A percentile compares a stretch with the other conserved stretches of the same genome.
These are phyloP conservation scores for Caenorhabditis sp. DNA, from an alignment of 2,888 invertebrate genomes.

Conservation along the genomic window DNA sequence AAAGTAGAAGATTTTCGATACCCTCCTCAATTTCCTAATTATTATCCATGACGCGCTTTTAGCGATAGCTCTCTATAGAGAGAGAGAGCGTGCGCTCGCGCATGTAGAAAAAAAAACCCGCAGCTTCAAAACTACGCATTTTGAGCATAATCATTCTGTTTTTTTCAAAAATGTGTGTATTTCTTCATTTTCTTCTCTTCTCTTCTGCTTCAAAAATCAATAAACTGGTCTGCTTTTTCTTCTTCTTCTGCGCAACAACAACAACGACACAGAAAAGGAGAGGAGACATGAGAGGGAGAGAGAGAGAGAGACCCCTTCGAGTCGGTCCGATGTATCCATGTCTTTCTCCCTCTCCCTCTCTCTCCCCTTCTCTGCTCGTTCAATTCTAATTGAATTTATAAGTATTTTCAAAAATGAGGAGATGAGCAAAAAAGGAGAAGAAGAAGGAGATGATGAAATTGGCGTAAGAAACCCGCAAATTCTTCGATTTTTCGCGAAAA, in stretches of 20 bases:
- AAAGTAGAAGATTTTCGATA: no score
- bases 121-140: background rate
- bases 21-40: no score
- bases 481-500: no score
- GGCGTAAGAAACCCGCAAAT: no score
- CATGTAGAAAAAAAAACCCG: no score
- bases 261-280: background rate
- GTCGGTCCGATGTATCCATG: conserved; percentile 21
- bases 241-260: background rate
- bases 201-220: background rate
- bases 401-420: conserved; percentile 13
- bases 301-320: background rate
- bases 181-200: background rate
- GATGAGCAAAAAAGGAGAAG: background rate
- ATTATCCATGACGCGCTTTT: no score
- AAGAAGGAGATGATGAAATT: background rate
- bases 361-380: conserved; percentile 10
- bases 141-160: conserved; percentile 1
- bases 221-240: background rate
- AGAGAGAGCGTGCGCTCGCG: no score
- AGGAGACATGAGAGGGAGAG: no score
- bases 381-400: conserved; percentile 11
- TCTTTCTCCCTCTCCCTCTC: conserved; percentile 14
- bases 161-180: background rate
- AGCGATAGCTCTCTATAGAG: no score